Base-by-base conservation (phyloP, 30 jellyfish, hydroid and myxozoan species). In the Hydra vulgaris region DNA sequence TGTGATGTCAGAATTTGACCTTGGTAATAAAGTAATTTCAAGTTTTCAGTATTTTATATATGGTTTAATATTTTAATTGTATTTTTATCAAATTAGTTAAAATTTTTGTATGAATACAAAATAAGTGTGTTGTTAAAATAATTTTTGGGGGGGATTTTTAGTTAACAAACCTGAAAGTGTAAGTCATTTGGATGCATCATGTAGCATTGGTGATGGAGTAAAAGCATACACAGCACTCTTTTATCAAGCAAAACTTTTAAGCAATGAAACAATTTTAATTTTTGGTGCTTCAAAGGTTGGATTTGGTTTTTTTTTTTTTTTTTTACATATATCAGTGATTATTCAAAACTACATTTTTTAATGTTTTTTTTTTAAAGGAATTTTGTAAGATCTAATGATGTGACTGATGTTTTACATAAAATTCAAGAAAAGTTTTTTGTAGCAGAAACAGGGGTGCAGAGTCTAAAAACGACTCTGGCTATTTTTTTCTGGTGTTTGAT, bases 191-290 rank as follows among this genome's bases (percentile, higher is more conserved):
- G 96, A 86, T 82, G 98, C 98, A 0, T 90, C 88, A 18, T 81
- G 92, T 18, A 69, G 89, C 4, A 79, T 91, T 53, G 95, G 89
- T 18, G 98, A 91, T 86, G 96, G 89, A 18, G 83, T 91, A 5
- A 91, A 83, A 66, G 98, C 96, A 0, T 91, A 83, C 82, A 91
- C 98, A 0, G 96, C 98, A 0, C 71, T 91, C 85, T 73, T 81
- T 53, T 91, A 91, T 71, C 96, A 86, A 25, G 98, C 95, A 22
- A 86, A 83, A 56, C 61, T 91, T 0, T 53, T 87, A 74, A 79
- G 88, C 82, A 93, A 93, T 22, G 98, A 91, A 66, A 86, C 95
- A 15, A 71, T 91, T 0, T 79, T 91, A 19, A 68, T 91, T 21
- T 74, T 76, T 70, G 70, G 73, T 69, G 97, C 89, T 16, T 87